Evolutionary conservation across 1,140 invertebrate species (phyloP), one percentile per base, ranked within the genome.

Genomic region (Battus philenor): DNA sequence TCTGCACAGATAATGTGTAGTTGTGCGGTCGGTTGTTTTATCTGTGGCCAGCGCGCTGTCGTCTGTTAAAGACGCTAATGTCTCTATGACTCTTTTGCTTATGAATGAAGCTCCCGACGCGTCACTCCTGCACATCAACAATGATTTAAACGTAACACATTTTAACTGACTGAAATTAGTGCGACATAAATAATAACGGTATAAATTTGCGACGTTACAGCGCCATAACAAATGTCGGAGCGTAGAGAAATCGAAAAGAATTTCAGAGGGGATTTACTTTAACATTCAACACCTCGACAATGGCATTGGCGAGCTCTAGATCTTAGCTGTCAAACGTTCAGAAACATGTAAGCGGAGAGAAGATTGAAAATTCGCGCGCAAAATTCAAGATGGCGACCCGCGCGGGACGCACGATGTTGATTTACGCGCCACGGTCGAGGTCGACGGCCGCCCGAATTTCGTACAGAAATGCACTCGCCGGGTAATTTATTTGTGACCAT

Each of bases 401-500:
- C 56, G 65, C 66, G 59, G 69, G 66, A 78, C 70, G 77, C 77
- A 79, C 77, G 77, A 76, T 78, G 57, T 72, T 75, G 77, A 81
- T 84, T 80, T 81, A 84, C 77, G 68, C 77, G 68, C 68, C 75
- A 74, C 70, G 73, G 77, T 68, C 77, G 76, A 79, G 78, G 80
- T 82, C 80, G 76, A 71, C 76, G 76, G 67, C 78, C 75, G 78
- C 55, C 78, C 78, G 78, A 84, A 82, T 82, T 84, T 79, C 74
- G 72, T 79, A 74, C 80, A 78, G 75, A 76, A 81, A 78, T 84
- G 80, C 78, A 85, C 74, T 79, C 71, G 64, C 55, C 59, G 65
- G 68, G 71, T 82, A 79, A 85, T 82, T 85, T 84, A 84, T 84
- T 79, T 80, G 78, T 81, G 75, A 81, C 73, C 76, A 82, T 85